Base-by-base conservation (phyloP, 2,113 vertebrate species). In the Fukomys damarensis region DNA sequence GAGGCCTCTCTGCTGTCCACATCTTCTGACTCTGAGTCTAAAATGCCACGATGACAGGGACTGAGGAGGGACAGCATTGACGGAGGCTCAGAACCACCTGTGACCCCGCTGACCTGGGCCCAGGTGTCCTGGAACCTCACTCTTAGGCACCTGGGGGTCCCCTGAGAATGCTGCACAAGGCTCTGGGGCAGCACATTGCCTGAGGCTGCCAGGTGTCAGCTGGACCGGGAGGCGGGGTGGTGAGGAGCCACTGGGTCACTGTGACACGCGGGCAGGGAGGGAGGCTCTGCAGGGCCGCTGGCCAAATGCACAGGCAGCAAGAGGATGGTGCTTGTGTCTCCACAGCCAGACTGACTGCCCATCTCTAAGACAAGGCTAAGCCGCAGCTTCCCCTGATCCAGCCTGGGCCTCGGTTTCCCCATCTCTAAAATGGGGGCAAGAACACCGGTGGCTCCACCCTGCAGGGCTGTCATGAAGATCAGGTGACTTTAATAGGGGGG, bases 1-100 rank as follows among this genome's bases (percentile, higher is more conserved):
- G 14, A 49, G 59, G 38, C 11, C 32, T 52, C 38, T 3, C 19
- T 8, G 7, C 14, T 43, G 14, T 0, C 0, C 0, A 22, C 0
- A 2, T 14, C 26, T 20, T 49, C 35, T 8, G 65, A 17, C 38
- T 95, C 20, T 28, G 35, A 49, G 17, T 59, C n/a, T 28, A 30
- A 38, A 84, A 46, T 1, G 35, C 16, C 16, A 7, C 0, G 7
- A 16, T 7, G 49, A 52, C 3, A 30, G 76, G 11, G 17, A 56
- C n/a, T 32, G 17, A 30, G 28, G 54, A 63, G 65, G 93, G 10
- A 54, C 35, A 49, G 35, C 54, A 4, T 49, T n/a, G 4, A 22
- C 9, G 10, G 28, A 61, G 46, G 5, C 12, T 86, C 58, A 43
- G 52, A 46, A 16, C 38, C n/a, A 41, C 13, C 16, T 19, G 13